Evolutionary conservation across 1,140 invertebrate species (phyloP).

Genomic region (Stegodyphus dumicola): DNA sequence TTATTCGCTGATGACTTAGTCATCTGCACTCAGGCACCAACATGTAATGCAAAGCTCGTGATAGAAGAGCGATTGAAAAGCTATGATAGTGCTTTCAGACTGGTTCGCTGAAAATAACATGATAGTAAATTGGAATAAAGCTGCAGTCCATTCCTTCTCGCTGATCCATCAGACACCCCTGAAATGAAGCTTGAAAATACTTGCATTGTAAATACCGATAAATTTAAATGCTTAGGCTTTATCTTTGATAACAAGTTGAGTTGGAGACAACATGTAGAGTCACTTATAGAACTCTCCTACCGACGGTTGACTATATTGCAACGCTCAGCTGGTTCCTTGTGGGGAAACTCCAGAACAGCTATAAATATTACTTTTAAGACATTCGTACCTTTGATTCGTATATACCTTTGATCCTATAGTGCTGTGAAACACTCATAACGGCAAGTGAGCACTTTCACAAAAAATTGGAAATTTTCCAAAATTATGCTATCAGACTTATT

Average conservation of each 20-base stretch:
- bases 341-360: slow-evolving; percentile 4
- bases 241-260: slow-evolving; percentile 7
- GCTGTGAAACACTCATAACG: background rate
- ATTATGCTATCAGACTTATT: background rate
- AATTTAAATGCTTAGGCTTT: slow-evolving; percentile 13
- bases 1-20: background rate
- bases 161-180: slow-evolving; percentile 1
- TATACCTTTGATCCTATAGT: background rate
- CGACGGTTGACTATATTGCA: slow-evolving; percentile 12
- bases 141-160: slow-evolving; percentile 20
- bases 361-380: background rate
- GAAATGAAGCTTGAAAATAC: background rate
- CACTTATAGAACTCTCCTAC: background rate
- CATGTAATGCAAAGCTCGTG: background rate
- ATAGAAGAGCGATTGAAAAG: background rate
- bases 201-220: background rate
- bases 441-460: background rate
- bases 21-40: background rate
- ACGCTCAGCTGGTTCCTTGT: slow-evolving; percentile 1
- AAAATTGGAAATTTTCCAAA: background rate
- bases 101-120: slow-evolving; percentile 33
- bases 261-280: background rate
- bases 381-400: too few species aligned
- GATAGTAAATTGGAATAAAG: slow-evolving; percentile 20
- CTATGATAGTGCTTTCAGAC: background rate